A percentile compares a stretch with the other conserved stretches of the same genome.
phyloP scores from a whole-genome alignment of 1,140 invertebrate species.

The Drosophila carrolli region DNA sequence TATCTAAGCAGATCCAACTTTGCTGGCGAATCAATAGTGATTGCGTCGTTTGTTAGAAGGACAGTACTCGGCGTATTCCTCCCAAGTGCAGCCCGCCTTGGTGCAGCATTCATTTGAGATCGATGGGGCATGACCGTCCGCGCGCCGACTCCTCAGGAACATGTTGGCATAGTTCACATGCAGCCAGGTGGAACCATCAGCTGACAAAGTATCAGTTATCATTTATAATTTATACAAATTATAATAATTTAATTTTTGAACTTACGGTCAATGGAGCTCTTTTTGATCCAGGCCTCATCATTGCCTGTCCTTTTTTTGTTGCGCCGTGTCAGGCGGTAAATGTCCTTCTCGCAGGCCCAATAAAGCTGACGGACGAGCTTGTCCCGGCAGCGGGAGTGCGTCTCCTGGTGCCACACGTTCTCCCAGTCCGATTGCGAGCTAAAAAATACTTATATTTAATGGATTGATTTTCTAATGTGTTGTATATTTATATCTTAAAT shows the following conservation, averaged over 20 bases:
- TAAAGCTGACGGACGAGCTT: constrained; percentile 86
- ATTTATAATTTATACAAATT: too few species aligned
- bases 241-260: too few species aligned
- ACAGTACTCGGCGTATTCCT: constrained; percentile 88
- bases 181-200: constrained; percentile 78
- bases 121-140: constrained; percentile 71
- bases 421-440: constrained; percentile 87
- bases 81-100: constrained; percentile 87
- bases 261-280: constrained; percentile 48
- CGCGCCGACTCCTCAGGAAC: constrained; percentile 77
- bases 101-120: constrained; percentile 88
- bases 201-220: constrained; percentile 5
- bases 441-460: background rate
- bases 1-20: constrained; percentile 8
- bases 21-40: constrained; percentile 65
- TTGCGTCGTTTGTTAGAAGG: constrained; percentile 86
- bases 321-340: constrained; percentile 86
- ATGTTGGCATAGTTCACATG: constrained; percentile 75
- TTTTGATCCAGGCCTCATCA: constrained; percentile 50
- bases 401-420: constrained; percentile 86
- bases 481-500: background rate
- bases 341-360: constrained; percentile 88
- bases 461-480: too few species aligned
- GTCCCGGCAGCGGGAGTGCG: constrained; percentile 86
- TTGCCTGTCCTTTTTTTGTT: constrained; percentile 67